Evolutionary conservation across 2,113 vertebrate genomes (phyloP), one percentile per base, ranked within the genome.

Genomic region (Proteles cristata): DNA sequence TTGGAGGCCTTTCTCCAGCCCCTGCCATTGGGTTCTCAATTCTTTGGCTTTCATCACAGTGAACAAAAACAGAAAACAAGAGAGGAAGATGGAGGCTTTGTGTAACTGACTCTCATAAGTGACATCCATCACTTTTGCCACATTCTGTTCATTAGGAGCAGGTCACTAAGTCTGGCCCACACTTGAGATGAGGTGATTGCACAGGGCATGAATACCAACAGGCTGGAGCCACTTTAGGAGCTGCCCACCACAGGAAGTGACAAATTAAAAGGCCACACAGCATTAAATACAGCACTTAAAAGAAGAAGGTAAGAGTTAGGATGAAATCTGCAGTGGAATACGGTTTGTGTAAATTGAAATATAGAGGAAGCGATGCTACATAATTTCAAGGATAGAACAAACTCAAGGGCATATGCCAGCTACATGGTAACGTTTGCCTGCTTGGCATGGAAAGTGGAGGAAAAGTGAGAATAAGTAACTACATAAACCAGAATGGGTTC

Each of bases 361-460:
- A 71, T 31, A 68, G 35, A 91, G 23, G 35, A 93, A 85, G 71
- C 12, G 74, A 43, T 73, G 83, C 23, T 89, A 66, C 68, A 45
- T 88, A 50, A 58, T 95, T 94, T 74, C 48, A 80, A 95, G 19
- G 73, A 84, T 68, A 73, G 26, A 86, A 91, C 8, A 90, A 61
- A 82, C n/a, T 77, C 33, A 82, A 45, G 17, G 17, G 28, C 73
- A 19, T 82, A 28, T 48, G 77, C 39, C 35, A 88, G 82, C 89
- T 43, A 66, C n/a, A 45, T 74, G 73, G 7, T 58, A 76, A 83
- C 58, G 33, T 74, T 86, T 69, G 11, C 31, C 31, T 83, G 7
- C 5, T 80, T 33, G 39, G 33, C 39, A 81, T 43, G 16, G 73
- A 66, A 15, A 26, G 11, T 26, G 21, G 63, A 84, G 9, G 31